These are phyloP conservation scores for Acanthosepion pharaonis DNA, from an alignment of 2,888 invertebrate species.

Conservation along the genomic window DNA sequence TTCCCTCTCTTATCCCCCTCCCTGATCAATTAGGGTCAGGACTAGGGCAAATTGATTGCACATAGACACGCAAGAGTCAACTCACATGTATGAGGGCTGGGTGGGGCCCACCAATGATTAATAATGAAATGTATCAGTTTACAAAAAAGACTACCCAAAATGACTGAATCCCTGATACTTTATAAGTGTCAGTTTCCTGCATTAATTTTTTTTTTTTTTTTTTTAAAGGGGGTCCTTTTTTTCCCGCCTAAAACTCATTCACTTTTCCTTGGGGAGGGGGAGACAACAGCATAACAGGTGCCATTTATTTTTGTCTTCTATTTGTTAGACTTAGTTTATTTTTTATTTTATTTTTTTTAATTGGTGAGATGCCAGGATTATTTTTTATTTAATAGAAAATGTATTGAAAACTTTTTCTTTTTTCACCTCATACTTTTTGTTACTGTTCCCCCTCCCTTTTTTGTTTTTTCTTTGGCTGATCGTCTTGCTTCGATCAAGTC, in stretches of 20 bases:
- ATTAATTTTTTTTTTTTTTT: background rate
- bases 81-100: background rate
- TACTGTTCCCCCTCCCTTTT: background rate
- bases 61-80: background rate
- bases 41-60: background rate
- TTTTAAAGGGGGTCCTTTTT: too few relatives aligned
- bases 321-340: too few relatives aligned
- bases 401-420: slow-evolving; percentile 36
- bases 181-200: too few relatives aligned
- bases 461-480: background rate
- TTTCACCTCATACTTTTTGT: background rate
- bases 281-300: too few relatives aligned
- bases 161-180: too few relatives aligned
- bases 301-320: too few relatives aligned
- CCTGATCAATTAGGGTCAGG: background rate
- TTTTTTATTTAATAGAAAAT: background rate
- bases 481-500: background rate
- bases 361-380: background rate
- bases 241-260: background rate
- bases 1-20: background rate
- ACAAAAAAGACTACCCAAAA: too few relatives aligned
- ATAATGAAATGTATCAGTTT: too few relatives aligned
- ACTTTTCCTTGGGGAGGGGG: background rate
- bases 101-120: background rate
- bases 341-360: background rate